Evolutionary conservation across 2,797 vertebrate species (phyloP).

Genomic region (Hoplostethus mediterraneus): DNA sequence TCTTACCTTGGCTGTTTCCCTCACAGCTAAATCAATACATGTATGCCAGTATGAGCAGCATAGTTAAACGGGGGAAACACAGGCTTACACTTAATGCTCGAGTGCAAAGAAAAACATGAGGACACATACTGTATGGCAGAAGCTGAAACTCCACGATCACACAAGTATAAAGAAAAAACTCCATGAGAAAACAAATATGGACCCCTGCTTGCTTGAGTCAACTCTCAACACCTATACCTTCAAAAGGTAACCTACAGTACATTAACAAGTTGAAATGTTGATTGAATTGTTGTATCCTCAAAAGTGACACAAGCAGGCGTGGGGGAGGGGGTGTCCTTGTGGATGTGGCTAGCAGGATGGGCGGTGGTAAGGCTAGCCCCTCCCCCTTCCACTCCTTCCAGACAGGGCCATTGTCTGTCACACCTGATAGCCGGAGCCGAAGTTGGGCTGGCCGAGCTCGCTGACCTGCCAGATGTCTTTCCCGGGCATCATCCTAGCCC

Average conservation of each 20-base stretch:
- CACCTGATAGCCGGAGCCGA: conserved; percentile 97
- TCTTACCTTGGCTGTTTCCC: conserved; percentile 11
- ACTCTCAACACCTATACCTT: neutral
- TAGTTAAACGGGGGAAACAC: neutral
- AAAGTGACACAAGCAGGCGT: conserved; percentile 75
- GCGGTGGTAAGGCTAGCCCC: conserved; percentile 57
- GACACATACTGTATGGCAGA: conserved; percentile 24
- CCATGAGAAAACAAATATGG: conserved; percentile 17
- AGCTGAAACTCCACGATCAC: conserved; percentile 35
- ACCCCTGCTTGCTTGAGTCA: conserved; percentile 75
- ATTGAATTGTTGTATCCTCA: conserved; percentile 21
- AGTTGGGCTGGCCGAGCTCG: conserved; percentile 92
- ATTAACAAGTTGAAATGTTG: conserved; percentile 5
- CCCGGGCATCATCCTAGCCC: conserved; percentile 91
- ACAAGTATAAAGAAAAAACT: conserved; percentile 34
- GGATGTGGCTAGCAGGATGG: conserved; percentile 61
- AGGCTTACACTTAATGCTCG: conserved; percentile 11
- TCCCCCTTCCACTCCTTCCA: conserved; percentile 61
- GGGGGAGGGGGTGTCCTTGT: conserved; percentile 45
- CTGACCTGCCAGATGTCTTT: conserved; percentile 97
- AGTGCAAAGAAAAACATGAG: conserved; percentile 36
- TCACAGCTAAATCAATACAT: conserved; percentile 3
- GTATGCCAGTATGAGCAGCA: neutral
- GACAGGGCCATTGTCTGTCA: conserved; percentile 80
- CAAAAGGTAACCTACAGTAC: neutral